A percentile compares a stretch with the other conserved stretches of the same genome.
Evolutionary conservation across 2,888 invertebrate species (phyloP).

Genomic region (Parelbella ahira): DNA sequence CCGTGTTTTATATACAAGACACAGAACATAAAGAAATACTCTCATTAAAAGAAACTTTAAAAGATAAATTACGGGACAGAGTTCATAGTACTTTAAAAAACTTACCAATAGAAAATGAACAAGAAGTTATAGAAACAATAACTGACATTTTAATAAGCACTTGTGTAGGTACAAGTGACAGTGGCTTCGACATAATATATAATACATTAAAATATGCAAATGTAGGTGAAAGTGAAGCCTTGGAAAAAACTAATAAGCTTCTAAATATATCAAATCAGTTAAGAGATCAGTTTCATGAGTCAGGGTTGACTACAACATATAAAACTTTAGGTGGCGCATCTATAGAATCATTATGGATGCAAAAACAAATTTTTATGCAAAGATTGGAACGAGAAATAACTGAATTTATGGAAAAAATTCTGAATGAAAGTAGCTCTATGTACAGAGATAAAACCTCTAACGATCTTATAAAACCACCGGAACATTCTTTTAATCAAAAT

Average conservation of each 20-base stretch:
- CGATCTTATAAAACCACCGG: not conserved
- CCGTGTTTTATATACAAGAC: not conserved
- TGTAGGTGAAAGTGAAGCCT: conserved; percentile 8
- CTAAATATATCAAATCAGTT: conserved; percentile 8
- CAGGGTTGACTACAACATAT: not conserved
- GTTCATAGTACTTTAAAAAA: conserved; percentile 1
- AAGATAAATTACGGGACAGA: conserved; percentile 5
- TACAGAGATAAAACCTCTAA: conserved; percentile 7
- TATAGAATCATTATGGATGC: conserved; percentile 1
- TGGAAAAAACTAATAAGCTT: conserved; percentile 6
- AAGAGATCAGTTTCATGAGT: not conserved
- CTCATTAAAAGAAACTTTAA: conserved; percentile 1
- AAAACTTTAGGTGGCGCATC: conserved; percentile 1
- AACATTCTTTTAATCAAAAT: not conserved
- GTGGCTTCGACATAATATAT: conserved; percentile 2
- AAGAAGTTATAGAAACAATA: conserved; percentile 2
- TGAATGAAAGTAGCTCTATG: conserved; percentile 14
- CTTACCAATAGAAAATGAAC: not conserved
- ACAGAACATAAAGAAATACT: not conserved
- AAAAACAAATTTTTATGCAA: conserved; percentile 21
- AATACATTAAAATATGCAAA: conserved; percentile 5
- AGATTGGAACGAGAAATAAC: conserved; percentile 19
- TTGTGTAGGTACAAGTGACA: not conserved
- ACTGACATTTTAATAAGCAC: conserved; percentile 1
- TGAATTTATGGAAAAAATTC: conserved; percentile 20